Percentiles rank a stretch among this genome's conserved stretches.
phyloP scores from a whole-genome alignment of 2,113 vertebrate species.

The Motacilla tschutschensis region DNA sequence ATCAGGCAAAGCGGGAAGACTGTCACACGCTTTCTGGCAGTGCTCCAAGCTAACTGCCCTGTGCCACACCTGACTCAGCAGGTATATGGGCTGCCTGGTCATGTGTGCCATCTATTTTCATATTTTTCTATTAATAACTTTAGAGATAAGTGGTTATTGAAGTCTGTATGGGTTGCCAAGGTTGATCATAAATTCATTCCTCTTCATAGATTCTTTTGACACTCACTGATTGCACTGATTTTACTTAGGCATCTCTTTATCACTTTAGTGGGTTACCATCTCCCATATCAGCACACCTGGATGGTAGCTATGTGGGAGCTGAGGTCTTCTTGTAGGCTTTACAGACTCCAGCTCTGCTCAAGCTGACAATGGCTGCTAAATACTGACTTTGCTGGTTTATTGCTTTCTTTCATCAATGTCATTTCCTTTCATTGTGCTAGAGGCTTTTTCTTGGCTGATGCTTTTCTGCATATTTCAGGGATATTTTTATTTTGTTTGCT shows the following conservation, averaged over 20 bases:
- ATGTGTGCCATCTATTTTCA: not conserved
- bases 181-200: not conserved
- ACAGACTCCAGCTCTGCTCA: not conserved
- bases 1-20: not conserved
- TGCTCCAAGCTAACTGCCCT: not conserved
- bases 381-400: not conserved
- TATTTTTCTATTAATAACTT: not conserved
- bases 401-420: not conserved
- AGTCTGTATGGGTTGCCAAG: not conserved
- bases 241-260: not conserved
- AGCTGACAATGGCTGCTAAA: not conserved
- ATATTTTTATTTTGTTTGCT: not conserved
- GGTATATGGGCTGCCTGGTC: not conserved
- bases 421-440: conserved; percentile 25
- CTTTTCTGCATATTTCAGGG: not conserved
- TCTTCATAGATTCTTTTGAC: not conserved
- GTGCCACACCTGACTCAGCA: not conserved
- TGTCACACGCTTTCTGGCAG: not conserved
- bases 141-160: not conserved
- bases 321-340: not conserved
- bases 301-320: not conserved
- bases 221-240: not conserved
- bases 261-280: not conserved
- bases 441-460: not conserved
- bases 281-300: not conserved